phyloP scores from a whole-genome alignment of 2,113 vertebrate genomes.

The Trematocara unimaculatum region DNA sequence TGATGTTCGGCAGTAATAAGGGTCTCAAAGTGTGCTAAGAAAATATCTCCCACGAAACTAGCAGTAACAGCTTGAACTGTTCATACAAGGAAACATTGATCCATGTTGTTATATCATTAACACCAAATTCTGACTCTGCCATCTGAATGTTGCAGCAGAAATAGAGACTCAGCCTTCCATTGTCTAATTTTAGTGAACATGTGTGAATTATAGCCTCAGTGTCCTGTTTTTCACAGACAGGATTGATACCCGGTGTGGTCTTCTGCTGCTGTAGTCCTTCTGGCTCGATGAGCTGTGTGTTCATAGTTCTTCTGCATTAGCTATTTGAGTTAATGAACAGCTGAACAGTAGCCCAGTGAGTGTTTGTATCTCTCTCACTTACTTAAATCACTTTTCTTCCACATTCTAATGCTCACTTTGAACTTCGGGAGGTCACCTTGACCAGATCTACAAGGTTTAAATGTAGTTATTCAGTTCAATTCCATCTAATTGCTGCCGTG shows the following conservation, averaged over 20 bases:
- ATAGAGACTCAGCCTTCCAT: not conserved
- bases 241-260: not conserved
- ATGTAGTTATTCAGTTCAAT: no score
- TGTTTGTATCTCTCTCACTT: not conserved
- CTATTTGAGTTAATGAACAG: not conserved
- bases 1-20: not conserved
- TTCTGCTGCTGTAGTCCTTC: no score
- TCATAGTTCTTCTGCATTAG: not conserved
- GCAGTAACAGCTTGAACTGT: not conserved
- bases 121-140: not conserved
- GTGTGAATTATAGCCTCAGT: not conserved
- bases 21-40: not conserved
- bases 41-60: not conserved
- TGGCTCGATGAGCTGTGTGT: no score
- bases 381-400: no score
- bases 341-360: not conserved
- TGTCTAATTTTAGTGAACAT: not conserved
- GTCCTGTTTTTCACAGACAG: not conserved
- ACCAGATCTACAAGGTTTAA: no score
- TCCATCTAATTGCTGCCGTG: no score
- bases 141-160: not conserved
- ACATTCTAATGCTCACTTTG: no score
- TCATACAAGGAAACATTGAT: not conserved
- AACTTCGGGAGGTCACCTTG: no score
- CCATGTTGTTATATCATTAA: not conserved